Base-by-base conservation (phyloP, 2,797 vertebrate genomes). In the Megaceryle alcyon region DNA sequence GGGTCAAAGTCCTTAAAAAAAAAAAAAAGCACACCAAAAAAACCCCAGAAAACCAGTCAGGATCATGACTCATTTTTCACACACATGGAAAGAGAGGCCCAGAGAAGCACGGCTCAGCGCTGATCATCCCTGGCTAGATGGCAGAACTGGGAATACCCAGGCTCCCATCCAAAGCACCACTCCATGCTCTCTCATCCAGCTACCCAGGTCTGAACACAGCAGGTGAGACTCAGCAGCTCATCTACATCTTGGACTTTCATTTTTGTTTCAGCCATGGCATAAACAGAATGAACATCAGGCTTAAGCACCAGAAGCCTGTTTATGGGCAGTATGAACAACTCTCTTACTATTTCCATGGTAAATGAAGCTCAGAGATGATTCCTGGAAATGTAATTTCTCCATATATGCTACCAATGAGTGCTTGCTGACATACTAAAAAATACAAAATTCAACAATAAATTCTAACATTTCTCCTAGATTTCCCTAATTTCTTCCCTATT, bases 1-100 rank as follows among this genome's bases (percentile, higher is more conserved):
- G 79, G 88, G 64, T 93, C 92, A 92, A 95, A 90, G 87, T 44
- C 82, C 65, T 78, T 91, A 18, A 18, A 43, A 43, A 43, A 16
- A 43, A 46, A 46, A 46, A 22, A 46, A 22, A 46, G 35, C 39
- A 39, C 44, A 46, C 44, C 10, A 22, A 46, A 12, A 46, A 46
- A 46, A 46, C 43, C 21, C 44, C 44, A 44, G 20, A 19, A 5
- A 44, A 44, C 15, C 51, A 29, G 10, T 12, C 48, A 29, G 80
- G 77, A 90, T 84, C 28, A 17, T 5, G 29, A 57, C 43, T 68
- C 33, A 59, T 54, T 59, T 91, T 85, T 81, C 57, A 83, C 78
- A 75, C 44, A 77, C 43, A 4, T 20, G 48, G 68, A 64, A 82
- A 84, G 1, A 0, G 77, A 79, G 43, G 75, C 64, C 44, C 17